Conservation (phyloP, 1,140 invertebrate genomes). For the Anastatus disparis region DNA sequence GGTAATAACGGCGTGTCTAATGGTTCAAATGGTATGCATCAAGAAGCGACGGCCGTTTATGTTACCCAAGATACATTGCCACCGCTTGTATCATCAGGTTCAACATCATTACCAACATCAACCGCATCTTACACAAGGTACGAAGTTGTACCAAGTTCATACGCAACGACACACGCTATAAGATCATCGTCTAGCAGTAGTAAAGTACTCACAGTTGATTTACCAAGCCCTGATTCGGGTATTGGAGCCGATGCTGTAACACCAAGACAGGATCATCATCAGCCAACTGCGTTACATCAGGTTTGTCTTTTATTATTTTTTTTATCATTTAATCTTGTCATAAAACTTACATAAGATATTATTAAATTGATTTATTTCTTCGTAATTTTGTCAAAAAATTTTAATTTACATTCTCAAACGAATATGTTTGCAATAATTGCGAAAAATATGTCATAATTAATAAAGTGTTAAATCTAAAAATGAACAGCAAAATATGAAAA, state of each 20-base stretch:
- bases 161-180: slow-evolving; percentile 62
- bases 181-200: slow-evolving; percentile 65
- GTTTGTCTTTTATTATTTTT: slow-evolving; percentile 68
- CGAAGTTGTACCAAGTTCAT: slow-evolving; percentile 64
- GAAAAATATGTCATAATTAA: too few relatives aligned
- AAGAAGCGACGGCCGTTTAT: slow-evolving; percentile 61
- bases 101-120: slow-evolving; percentile 59
- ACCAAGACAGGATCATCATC: slow-evolving; percentile 84
- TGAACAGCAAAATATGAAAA: too few relatives aligned
- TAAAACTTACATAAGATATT: too few relatives aligned
- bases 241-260: slow-evolving; percentile 92
- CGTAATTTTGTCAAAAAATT: too few relatives aligned
- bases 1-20: slow-evolving; percentile 55
- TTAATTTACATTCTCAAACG: too few relatives aligned
- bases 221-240: slow-evolving; percentile 91
- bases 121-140: slow-evolving; percentile 64
- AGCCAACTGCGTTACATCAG: slow-evolving; percentile 75
- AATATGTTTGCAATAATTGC: too few relatives aligned
- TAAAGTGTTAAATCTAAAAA: too few relatives aligned
- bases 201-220: slow-evolving; percentile 86
- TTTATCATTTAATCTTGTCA: too few relatives aligned
- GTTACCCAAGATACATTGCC: slow-evolving; percentile 59
- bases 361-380: too few relatives aligned
- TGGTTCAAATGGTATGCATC: slow-evolving; percentile 59
- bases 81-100: slow-evolving; percentile 64